Evolutionary conservation across 2,797 vertebrate species (phyloP).

Genomic region (Petrocephalus sullivani): DNA sequence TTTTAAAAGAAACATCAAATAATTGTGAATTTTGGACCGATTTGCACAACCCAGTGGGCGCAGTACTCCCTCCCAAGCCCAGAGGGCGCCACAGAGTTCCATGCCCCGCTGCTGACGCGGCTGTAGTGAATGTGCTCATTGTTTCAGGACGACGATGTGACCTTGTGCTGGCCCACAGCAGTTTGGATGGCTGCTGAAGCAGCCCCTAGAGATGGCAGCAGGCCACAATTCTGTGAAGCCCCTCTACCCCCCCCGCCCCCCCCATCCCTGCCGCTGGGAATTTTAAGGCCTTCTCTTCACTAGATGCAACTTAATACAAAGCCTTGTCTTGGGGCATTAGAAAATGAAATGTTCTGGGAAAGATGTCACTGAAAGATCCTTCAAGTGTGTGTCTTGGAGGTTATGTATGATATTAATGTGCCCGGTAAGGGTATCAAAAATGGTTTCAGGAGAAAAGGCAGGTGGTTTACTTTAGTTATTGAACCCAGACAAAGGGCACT

Average conservation of each 20-base stretch:
- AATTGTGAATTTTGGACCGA: neutral
- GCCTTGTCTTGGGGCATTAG: neutral
- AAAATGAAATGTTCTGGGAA: neutral
- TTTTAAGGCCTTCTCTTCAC: neutral
- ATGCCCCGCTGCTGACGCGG: neutral
- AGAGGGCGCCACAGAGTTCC: neutral
- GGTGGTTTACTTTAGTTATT: neutral
- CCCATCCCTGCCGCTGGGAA: neutral
- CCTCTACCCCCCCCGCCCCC: neutral
- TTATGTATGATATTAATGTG: conserved; percentile 18
- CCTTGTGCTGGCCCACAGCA: conserved; percentile 19
- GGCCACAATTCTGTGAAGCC: neutral
- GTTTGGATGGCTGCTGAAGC: neutral
- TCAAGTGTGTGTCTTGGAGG: neutral
- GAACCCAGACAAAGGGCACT: neutral
- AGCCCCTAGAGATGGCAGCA: neutral
- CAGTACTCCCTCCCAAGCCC: neutral
- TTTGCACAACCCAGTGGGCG: neutral
- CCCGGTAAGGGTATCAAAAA: conserved; percentile 17
- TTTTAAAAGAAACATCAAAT: neutral
- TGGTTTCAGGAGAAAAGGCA: conserved; percentile 21
- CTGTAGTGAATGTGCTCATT: conserved; percentile 12
- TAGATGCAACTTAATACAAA: neutral
- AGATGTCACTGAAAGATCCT: neutral
- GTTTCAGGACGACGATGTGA: conserved; percentile 17